phyloP scores from a whole-genome alignment of 2,113 vertebrate genomes.

The Colaptes auratus region DNA sequence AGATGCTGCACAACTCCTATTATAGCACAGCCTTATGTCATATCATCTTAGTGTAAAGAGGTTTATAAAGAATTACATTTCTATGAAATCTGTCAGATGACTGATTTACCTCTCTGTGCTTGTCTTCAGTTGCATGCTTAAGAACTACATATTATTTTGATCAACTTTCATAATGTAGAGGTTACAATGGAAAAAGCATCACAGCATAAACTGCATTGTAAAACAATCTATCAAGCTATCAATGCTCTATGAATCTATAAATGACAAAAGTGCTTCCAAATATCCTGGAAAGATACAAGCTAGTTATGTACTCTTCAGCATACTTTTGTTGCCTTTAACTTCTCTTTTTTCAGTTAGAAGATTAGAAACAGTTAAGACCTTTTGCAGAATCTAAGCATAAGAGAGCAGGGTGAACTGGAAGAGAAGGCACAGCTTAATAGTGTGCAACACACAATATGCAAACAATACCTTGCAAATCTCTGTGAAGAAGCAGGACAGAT shows the following conservation, averaged over 20 bases:
- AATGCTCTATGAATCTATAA: not conserved
- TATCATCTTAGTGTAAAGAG: not conserved
- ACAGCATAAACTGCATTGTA: not conserved
- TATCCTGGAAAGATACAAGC: not conserved
- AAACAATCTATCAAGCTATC: not conserved
- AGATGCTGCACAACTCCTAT: not conserved
- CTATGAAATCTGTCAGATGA: not conserved
- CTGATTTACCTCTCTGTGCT: not conserved
- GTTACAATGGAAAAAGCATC: not conserved
- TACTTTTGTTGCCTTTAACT: not conserved
- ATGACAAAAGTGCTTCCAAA: not conserved
- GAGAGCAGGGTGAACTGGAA: not conserved
- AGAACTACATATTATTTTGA: not conserved
- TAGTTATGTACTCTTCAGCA: not conserved
- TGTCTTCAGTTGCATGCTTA: not conserved
- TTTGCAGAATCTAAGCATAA: not conserved
- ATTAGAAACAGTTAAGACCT: not conserved
- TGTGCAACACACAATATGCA: not conserved
- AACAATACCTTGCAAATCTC: not conserved
- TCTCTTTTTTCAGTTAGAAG: not conserved
- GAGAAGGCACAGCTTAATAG: not conserved
- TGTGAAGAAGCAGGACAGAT: not conserved
- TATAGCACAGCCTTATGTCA: not conserved
- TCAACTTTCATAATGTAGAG: not conserved
- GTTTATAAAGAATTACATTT: not conserved